Conservation (phyloP, 2,888 invertebrate genomes). For the Cerastoderma edule region DNA sequence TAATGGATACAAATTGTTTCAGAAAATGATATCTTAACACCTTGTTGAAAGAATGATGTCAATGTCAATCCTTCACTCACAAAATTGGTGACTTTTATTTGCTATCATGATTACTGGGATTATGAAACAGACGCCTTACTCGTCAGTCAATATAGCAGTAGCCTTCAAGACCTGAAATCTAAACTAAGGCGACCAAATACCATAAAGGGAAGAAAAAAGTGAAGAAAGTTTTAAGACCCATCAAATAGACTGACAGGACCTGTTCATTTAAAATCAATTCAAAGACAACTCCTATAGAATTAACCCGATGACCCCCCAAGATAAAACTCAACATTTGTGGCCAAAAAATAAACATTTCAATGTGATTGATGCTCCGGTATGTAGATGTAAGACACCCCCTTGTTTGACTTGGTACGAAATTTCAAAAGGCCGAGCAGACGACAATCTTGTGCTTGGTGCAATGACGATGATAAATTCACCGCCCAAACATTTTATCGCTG, state of each 20-base stretch:
- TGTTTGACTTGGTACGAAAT: conserved; percentile 2
- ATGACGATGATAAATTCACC: conserved; percentile 11
- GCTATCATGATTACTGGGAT: no score
- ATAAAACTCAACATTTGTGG: background rate
- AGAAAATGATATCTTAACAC: no score
- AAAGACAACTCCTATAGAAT: conserved; percentile 1
- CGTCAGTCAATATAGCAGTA: no score
- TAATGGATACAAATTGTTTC: no score
- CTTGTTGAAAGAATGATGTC: no score
- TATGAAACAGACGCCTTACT: no score
- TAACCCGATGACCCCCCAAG: conserved; percentile 6
- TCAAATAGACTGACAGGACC: background rate
- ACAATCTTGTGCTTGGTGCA: background rate
- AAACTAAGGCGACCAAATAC: background rate
- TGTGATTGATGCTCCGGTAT: background rate
- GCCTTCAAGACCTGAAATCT: no score
- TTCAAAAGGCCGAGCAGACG: conserved; percentile 10
- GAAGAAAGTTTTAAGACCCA: background rate
- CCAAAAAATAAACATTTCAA: conserved; percentile 11
- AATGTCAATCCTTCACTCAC: no score
- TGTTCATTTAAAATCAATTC: conserved; percentile 6
- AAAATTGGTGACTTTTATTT: no score
- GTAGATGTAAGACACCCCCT: background rate
- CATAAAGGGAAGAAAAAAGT: background rate
- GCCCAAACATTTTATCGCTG: conserved; percentile 1